phyloP scores from a whole-genome alignment of 2,113 vertebrate species.

The Gallinago media region DNA sequence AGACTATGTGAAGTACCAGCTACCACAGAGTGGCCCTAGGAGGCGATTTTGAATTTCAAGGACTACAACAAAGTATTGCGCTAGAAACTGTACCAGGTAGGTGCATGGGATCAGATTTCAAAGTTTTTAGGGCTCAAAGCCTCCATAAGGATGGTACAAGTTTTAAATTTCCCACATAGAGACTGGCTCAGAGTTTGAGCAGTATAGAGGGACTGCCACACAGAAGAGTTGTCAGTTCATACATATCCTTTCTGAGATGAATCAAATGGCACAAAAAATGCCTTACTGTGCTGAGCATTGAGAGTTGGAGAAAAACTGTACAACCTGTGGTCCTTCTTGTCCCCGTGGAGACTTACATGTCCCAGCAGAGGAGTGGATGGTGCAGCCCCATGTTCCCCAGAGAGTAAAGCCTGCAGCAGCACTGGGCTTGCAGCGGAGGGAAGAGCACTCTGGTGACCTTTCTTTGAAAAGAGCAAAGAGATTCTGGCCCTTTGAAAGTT shows the following conservation, averaged over 20 bases:
- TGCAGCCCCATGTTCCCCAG: not conserved
- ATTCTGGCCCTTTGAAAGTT: not conserved
- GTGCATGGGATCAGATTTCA: not conserved
- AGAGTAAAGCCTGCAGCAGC: not conserved
- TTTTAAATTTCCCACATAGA: not conserved
- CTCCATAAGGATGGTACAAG: not conserved
- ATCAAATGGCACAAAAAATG: not conserved
- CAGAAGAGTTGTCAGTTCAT: not conserved
- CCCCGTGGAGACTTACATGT: accelerated
- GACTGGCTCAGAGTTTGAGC: not conserved
- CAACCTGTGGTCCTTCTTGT: not conserved
- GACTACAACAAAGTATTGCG: not conserved
- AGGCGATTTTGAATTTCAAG: not conserved
- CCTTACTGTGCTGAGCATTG: not conserved
- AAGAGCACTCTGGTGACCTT: not conserved
- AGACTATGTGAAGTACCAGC: not conserved
- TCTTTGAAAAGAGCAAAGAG: not conserved
- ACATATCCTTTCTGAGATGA: not conserved
- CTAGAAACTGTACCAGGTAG: not conserved
- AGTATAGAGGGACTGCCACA: not conserved
- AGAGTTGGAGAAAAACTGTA: not conserved
- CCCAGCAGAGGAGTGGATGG: not conserved
- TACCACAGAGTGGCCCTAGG: not conserved
- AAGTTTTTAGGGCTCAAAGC: not conserved
- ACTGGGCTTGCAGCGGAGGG: accelerated